Base-by-base conservation (phyloP, 2,113 vertebrate genomes). In the Acinonyx jubatus region DNA sequence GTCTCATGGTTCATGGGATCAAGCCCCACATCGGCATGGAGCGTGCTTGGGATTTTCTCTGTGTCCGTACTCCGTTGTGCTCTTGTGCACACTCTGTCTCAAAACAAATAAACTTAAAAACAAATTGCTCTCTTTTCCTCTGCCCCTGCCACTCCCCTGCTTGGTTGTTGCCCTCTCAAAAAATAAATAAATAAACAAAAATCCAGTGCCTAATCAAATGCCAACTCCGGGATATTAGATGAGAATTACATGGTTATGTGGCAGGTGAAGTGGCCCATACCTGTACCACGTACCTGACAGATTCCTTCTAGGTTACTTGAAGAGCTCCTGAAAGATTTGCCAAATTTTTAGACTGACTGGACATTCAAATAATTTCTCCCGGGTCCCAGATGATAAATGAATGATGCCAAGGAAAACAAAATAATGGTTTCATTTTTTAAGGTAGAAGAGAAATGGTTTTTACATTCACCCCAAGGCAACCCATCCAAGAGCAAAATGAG, bases 401-500 rank as follows among this genome's bases (percentile, higher is more conserved):
- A 90, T 87, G n/a, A 65, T 33, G 18, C 65, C 71, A n/a, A 61
- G 65, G 78, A 36, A 68, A 95, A 68, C 55, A 76, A 50, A 94
- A 88, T 71, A 21, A 68, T 65, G 41, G 41, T 88, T 69, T 93
- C 27, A 41, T 61, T 93, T 94, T 96, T 71, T 80, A 87, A 96
- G 18, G 63, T 66, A 50, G 57, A 79, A 88, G 36, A 88, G n/a
- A 88, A 93, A 80, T 80, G 48, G 38, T 87, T 92, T 83, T 63
- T 41, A 29, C 36, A 16, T 48, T 48, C 33, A 21, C 23, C 69
- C 68, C 50, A 36, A 50, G 81, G n/a, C 55, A 88, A 31, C 19
- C 21, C 50, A 5, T 12, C 33, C 14, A 61, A 50, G 27, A 89
- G 57, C 50, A 48, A 78, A 96, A 50, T 33, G 82, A 76, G 14